These are phyloP conservation scores for Pyrocoelia pectoralis DNA, from an alignment of 2,888 invertebrate genomes.

Conservation along the genomic window DNA sequence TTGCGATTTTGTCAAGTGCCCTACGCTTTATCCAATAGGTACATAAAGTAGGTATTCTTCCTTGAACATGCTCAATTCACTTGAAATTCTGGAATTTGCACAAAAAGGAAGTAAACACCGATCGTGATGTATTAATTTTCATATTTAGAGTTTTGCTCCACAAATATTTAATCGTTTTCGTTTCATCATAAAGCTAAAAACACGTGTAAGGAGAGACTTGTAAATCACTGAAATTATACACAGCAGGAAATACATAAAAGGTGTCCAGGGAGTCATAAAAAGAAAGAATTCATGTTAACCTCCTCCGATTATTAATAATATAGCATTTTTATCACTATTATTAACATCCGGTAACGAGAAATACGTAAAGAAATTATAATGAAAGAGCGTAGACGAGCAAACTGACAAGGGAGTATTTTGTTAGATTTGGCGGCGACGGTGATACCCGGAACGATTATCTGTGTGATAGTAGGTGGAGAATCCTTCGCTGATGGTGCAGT, in stretches of 20 bases:
- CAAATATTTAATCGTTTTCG: too few species aligned
- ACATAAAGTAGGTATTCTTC: too few species aligned
- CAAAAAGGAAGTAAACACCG: too few species aligned
- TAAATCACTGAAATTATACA: neutral
- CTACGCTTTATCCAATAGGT: too few species aligned
- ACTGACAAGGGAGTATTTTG: too few species aligned
- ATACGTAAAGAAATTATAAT: neutral
- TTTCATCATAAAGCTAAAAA: too few species aligned
- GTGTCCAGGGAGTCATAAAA: neutral
- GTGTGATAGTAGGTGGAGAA: slow-evolving; percentile 34
- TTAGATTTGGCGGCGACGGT: slow-evolving; percentile 22
- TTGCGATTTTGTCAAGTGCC: too few species aligned
- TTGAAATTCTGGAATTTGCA: too few species aligned
- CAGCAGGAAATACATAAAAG: neutral
- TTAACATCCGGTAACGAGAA: neutral
- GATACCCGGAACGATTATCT: slow-evolving; percentile 33
- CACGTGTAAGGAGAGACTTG: too few species aligned
- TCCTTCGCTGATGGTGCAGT: slow-evolving; percentile 38
- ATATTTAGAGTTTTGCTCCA: too few species aligned
- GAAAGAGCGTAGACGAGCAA: neutral
- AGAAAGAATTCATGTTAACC: neutral
- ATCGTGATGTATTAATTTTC: too few species aligned
- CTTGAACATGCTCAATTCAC: too few species aligned
- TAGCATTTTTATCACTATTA: neutral
- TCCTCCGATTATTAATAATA: neutral